Conservation (phyloP, 2,888 invertebrate species). For the Cheilosia urbana region DNA sequence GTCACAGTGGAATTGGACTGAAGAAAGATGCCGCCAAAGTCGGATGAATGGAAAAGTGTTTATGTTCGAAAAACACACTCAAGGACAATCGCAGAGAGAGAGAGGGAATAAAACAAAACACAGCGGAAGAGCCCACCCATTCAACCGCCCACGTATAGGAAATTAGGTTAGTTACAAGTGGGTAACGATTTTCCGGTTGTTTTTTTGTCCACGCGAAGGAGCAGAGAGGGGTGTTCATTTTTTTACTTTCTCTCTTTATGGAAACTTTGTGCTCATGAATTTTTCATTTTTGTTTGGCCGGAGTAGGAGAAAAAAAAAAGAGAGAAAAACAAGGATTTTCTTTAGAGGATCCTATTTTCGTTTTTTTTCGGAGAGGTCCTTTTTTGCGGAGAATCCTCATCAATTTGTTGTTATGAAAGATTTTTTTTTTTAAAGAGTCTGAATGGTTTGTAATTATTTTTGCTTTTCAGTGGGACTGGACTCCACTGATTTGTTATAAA, state of each 20-base stretch:
- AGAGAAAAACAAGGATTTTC: slow-evolving; percentile 21
- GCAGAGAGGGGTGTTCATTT: slow-evolving; percentile 10
- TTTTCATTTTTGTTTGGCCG: slow-evolving; percentile 53
- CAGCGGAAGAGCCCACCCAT: not conserved
- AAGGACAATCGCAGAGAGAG: slow-evolving; percentile 30
- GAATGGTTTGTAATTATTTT: slow-evolving; percentile 33
- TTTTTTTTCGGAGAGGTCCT: not conserved
- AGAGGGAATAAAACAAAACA: slow-evolving; percentile 13
- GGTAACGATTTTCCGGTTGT: slow-evolving; percentile 72
- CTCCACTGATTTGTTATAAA: slow-evolving; percentile 27
- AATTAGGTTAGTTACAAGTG: slow-evolving; percentile 75
- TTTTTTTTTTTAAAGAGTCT: slow-evolving; percentile 66
- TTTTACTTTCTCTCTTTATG: slow-evolving; percentile 32
- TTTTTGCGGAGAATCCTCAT: slow-evolving; percentile 49
- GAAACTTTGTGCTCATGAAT: slow-evolving; percentile 71
- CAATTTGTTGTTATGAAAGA: slow-evolving; percentile 71
- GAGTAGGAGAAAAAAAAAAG: slow-evolving; percentile 7
- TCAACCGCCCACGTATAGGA: slow-evolving; percentile 46
- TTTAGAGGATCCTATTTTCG: slow-evolving; percentile 22
- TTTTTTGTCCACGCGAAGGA: slow-evolving; percentile 16
- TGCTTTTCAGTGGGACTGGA: not conserved
- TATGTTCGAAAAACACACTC: slow-evolving; percentile 66
- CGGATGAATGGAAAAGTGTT: slow-evolving; percentile 44
- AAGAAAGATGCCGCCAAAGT: slow-evolving; percentile 13
- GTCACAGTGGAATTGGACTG: slow-evolving; percentile 17